Evolutionary conservation across 2,113 vertebrate species (phyloP).

Genomic region (Silurus meridionalis): DNA sequence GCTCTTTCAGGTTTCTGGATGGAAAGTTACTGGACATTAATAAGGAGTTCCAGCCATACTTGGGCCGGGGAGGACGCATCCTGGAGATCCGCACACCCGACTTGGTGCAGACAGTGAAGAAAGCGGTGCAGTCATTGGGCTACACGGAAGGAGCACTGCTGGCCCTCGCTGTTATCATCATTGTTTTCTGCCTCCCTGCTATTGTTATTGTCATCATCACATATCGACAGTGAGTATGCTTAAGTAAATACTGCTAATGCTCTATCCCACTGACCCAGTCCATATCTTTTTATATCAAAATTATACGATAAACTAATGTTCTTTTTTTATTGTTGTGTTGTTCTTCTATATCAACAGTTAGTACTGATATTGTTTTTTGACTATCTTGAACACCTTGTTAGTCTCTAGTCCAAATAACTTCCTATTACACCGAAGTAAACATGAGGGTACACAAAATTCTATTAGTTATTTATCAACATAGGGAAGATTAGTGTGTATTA

Average conservation of each 20-base stretch:
- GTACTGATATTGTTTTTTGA: not conserved
- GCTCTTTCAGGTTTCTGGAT: constrained; percentile 85
- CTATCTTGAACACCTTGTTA: not conserved
- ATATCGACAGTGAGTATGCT: constrained; percentile 62
- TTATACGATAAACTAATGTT: too few relatives aligned
- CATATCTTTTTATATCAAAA: not conserved
- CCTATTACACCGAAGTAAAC: not conserved
- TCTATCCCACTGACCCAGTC: not conserved
- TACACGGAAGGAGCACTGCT: constrained; percentile 93
- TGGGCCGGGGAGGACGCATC: constrained; percentile 90
- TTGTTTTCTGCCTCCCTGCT: constrained; percentile 95
- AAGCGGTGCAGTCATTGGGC: constrained; percentile 90
- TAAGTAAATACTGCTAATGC: not conserved
- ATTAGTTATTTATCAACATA: not conserved
- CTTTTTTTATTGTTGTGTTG: not conserved
- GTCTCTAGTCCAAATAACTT: not conserved
- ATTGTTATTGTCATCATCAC: constrained; percentile 96
- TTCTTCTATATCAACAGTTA: not conserved
- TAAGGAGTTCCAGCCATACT: constrained; percentile 89
- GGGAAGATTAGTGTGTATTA: not conserved
- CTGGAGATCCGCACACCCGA: constrained; percentile 91
- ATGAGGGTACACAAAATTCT: not conserved
- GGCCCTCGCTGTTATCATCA: constrained; percentile 93
- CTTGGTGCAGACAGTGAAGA: constrained; percentile 90
- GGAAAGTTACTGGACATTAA: constrained; percentile 96